Evolutionary conservation across 2,797 vertebrate genomes (phyloP), one percentile per base, ranked within the genome.

Genomic region (Betta splendens): DNA sequence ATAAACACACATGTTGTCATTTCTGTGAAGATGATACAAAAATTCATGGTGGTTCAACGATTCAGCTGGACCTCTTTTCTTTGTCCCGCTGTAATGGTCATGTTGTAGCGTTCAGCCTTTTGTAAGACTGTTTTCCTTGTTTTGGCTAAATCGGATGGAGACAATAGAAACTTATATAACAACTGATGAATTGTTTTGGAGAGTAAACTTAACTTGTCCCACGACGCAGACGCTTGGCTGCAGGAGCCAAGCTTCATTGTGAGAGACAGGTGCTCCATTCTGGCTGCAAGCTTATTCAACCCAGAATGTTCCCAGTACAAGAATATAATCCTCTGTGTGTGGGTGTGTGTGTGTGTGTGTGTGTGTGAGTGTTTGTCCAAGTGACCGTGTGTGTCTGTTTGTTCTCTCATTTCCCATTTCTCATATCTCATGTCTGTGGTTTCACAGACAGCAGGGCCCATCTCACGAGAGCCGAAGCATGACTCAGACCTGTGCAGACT

Each of bases 401-500:
- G 65, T 73, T 77, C 75, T 81, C 73, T 85, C 72, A 78, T 85
- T 88, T 89, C 84, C 83, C 77, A 81, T 83, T 84, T 80, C 69
- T 81, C 79, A 85, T 81, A 83, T 87, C 81, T 85, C 72, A 77
- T 80, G 79, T 85, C 77, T 85, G 77, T 74, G 79, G 74, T 83
- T 84, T 80, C 48, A 57, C 76, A 83, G 81, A 80, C 84, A 87
- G 85, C 75, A 74, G 80, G 84, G 82, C 72, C 81, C 69, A 82
- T 85, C 86, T 89, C 85, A 85, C 68, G 75, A 87, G 80, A 86
- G 83, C 79, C 28, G 73, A 79, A 79, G 72, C 84, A 75, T 91
- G 89, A 90, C 85, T 90, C 87, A 88, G 89, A 85, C 75, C 75
- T 68, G 77, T 65, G 72, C 85, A 84, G 87, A 87, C 82, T 84